A percentile compares a stretch with the other conserved stretches of the same genome.
Conservation (phyloP, 2,888 invertebrate genomes). For the Hypomecis punctinalis region DNA sequence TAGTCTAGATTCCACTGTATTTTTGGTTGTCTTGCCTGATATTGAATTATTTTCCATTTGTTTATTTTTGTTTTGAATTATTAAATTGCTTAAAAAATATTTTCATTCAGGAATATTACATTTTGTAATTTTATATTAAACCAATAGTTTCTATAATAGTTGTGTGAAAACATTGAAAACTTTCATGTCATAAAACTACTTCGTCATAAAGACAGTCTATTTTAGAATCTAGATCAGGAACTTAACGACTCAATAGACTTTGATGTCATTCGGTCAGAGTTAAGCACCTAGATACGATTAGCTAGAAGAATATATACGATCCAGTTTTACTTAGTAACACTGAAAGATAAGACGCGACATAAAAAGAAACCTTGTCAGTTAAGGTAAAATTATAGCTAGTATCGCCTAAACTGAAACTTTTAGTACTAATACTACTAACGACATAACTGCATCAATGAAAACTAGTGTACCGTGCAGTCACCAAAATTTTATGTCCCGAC, state of each 20-base stretch:
- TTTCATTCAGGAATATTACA: no score
- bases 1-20: no score
- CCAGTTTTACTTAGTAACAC: no score
- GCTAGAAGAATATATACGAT: no score
- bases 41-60: no score
- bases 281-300: no score
- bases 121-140: no score
- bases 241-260: constrained; percentile 35
- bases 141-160: background rate
- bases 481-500: constrained; percentile 50
- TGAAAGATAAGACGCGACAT: no score
- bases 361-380: no score
- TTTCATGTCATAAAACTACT: background rate
- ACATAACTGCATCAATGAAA: constrained; percentile 41
- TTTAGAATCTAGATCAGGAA: constrained; percentile 8
- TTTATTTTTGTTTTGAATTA: no score
- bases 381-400: background rate
- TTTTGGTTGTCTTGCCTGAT: no score
- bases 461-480: constrained; percentile 40
- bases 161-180: background rate
- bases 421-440: constrained; percentile 26
- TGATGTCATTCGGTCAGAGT: constrained; percentile 20
- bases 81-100: no score
- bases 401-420: background rate
- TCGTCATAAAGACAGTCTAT: constrained; percentile 3